These are phyloP conservation scores for Troglohyphantes excavatus DNA, from an alignment of 2,888 invertebrate genomes.

Conservation along the genomic window DNA sequence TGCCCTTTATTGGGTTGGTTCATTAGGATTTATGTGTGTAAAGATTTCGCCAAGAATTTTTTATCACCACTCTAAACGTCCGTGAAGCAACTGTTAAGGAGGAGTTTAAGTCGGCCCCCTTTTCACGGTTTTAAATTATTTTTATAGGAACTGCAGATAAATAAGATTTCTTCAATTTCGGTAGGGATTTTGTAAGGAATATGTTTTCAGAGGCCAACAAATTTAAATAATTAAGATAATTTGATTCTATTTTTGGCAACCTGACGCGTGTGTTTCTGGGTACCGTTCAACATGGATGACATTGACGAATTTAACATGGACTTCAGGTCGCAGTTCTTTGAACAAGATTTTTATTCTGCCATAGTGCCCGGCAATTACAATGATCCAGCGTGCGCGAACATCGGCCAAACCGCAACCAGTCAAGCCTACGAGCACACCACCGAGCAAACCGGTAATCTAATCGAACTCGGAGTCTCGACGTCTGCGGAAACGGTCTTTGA, in stretches of 20 bases:
- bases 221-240: no score
- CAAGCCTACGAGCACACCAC: background rate
- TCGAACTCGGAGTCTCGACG: background rate
- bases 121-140: background rate
- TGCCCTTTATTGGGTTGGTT: constrained; percentile 9
- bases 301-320: no score
- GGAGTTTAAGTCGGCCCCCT: background rate
- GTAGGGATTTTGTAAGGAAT: no score
- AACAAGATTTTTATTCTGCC: background rate
- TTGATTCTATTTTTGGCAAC: no score
- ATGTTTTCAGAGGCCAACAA: no score
- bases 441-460: background rate
- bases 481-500: background rate
- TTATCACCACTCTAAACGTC: background rate
- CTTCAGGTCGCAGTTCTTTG: no score
- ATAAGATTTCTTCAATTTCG: no score
- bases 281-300: no score
- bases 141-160: no score
- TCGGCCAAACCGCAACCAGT: background rate
- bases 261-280: no score
- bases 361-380: background rate
- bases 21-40: constrained; percentile 9
- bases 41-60: background rate
- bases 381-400: background rate
- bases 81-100: background rate